phyloP scores from a whole-genome alignment of 2,797 vertebrate species.

The Heliangelus exortis region DNA sequence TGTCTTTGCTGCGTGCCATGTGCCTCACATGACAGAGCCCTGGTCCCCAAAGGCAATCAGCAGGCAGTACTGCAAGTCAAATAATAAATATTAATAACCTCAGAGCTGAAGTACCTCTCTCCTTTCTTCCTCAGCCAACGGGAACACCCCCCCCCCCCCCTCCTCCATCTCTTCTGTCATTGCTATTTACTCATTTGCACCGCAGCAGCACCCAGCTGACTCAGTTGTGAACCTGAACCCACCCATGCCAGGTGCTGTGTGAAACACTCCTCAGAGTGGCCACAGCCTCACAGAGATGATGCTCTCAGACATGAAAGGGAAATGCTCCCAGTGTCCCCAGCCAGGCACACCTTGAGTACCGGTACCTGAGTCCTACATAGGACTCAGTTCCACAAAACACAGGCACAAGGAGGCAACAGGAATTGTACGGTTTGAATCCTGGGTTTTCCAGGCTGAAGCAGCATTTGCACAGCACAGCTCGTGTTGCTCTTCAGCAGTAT shows the following conservation, averaged over 20 bases:
- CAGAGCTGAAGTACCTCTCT: background rate
- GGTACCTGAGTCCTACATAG: fast-evolving
- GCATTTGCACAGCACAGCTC: background rate
- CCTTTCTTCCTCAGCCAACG: conserved; percentile 38
- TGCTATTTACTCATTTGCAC: background rate
- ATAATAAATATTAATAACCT: background rate
- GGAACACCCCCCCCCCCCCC: conserved; percentile 19
- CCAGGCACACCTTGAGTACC: background rate
- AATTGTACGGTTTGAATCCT: fast-evolving
- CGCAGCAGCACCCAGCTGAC: conserved; percentile 1
- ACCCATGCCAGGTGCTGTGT: background rate
- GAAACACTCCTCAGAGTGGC: background rate
- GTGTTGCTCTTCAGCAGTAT: background rate
- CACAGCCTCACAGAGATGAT: background rate
- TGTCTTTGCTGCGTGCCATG: background rate
- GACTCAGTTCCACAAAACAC: background rate
- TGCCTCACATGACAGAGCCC: background rate
- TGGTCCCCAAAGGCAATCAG: background rate
- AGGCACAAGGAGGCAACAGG: background rate
- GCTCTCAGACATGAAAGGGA: background rate
- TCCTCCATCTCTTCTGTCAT: background rate
- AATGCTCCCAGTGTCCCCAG: background rate
- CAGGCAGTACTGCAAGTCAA: conserved; percentile 2
- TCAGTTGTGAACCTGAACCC: background rate
- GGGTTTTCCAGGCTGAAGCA: background rate